Base-by-base conservation (phyloP, 2,113 vertebrate species). In the Desmodus rotundus region DNA sequence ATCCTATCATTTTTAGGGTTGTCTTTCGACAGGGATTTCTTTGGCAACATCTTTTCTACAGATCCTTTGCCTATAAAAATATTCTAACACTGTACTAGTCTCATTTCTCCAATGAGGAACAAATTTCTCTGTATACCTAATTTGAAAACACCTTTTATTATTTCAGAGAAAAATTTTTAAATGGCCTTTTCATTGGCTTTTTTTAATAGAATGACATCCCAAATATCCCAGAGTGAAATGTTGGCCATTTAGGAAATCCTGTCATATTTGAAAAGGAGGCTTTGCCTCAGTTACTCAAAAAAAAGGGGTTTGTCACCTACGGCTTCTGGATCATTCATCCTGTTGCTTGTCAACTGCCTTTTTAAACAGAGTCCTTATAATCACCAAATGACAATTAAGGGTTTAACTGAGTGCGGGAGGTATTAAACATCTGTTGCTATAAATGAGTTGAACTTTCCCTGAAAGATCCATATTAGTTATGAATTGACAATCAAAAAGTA, bases 221-320 rank as follows among this genome's bases (percentile, higher is more conserved):
- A 88, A 89, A 91, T 73, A 50, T 28, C 22, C 41, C 19, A 45
- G 17, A 91, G 31, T 82, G 31, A 96, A 82, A 81, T 72, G 4
- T 26, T 26, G 43, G 26, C 58, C 77, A 52, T 54, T 50, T 83
- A 86, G 85, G 33, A 33, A 81, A 86, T 77, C 31, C 28, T 92
- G 67, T 96, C 72, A 54, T 45, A 67, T 90, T n/a, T 92, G 72
- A 95, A 87, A 92, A 91, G 77, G 54, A 95, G 41, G 1, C 65
- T 90, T 74, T 87, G 31, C 41, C 17, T 94, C 85, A 86, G n/a
- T 31, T 91, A 78, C 10, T 70, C 47, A 63, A 56, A 72, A 47
- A 24, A 70, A 63, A 78, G 24, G 13, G 17, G 12, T 65, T 74
- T 89, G 54, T 68, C 33, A 56, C 41, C 68, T 77, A 31, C 19